These are phyloP conservation scores for Eupsilia transversa DNA, from an alignment of 2,888 invertebrate species.

Conservation along the genomic window DNA sequence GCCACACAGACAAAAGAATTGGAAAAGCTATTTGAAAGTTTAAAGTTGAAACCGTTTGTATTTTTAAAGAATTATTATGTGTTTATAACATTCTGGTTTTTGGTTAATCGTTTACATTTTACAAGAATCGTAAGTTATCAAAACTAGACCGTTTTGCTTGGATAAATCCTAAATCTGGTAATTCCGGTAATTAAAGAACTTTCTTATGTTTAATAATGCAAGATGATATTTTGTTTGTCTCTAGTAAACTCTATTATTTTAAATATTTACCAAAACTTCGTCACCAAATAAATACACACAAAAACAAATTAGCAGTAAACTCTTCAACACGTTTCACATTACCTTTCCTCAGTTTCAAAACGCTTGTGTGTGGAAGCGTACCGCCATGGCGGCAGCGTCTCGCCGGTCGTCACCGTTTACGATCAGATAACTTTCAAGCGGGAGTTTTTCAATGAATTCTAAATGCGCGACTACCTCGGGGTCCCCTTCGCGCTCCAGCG, in stretches of 20 bases:
- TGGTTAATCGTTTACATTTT: not conserved
- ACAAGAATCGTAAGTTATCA: no score
- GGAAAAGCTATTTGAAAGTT: conserved; percentile 17
- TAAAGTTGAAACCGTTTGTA: conserved; percentile 5
- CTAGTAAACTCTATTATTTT: not conserved
- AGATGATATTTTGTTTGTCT: not conserved
- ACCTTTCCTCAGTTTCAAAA: not conserved
- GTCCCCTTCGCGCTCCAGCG: conserved; percentile 55
- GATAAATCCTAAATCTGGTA: not conserved
- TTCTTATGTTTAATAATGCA: not conserved
- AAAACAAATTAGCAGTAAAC: not conserved
- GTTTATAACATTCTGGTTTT: not conserved
- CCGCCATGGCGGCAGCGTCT: conserved; percentile 32
- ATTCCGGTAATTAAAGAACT: not conserved
- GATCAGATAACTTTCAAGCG: conserved; percentile 89
- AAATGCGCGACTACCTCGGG: conserved; percentile 79
- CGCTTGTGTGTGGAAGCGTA: conserved; percentile 50
- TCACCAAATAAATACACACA: not conserved
- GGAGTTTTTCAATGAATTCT: conserved; percentile 90
- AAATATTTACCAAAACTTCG: not conserved
- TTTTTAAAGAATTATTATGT: not conserved
- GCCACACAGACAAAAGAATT: conserved; percentile 14
- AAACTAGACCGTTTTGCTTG: not conserved
- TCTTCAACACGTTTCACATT: not conserved
- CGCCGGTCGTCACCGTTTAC: conserved; percentile 76